A percentile compares a stretch with the other conserved stretches of the same genome.
Evolutionary conservation across 2,113 vertebrate species (phyloP).

Genomic region (Ahaetulla prasina): DNA sequence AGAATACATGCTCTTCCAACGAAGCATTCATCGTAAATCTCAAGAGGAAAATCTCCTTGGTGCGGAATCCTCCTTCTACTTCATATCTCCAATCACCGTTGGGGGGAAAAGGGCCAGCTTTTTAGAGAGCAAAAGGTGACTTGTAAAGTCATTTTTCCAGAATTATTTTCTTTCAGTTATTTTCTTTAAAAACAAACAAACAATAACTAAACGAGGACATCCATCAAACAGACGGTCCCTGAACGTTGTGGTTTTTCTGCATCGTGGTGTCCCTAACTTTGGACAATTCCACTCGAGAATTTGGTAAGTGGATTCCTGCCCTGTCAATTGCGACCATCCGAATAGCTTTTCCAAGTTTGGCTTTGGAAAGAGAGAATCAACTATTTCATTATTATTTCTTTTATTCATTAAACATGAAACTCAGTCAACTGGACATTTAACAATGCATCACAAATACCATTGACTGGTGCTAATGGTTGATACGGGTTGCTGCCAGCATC

Average conservation of each 20-base stretch:
- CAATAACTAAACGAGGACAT: not conserved
- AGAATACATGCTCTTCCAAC: not conserved
- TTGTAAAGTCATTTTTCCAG: not conserved
- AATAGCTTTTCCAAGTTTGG: not conserved
- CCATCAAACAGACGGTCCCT: too few relatives aligned
- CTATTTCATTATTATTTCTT: not conserved
- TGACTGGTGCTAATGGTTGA: too few relatives aligned
- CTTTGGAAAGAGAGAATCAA: not conserved
- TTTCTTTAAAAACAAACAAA: not conserved
- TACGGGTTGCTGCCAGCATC: too few relatives aligned
- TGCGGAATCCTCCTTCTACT: not conserved
- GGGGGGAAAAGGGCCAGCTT: not conserved
- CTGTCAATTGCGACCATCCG: not conserved
- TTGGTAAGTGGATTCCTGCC: not conserved
- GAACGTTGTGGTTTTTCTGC: rapidly evolving
- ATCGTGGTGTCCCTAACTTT: rapidly evolving
- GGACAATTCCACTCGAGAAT: slow-evolving; percentile 29
- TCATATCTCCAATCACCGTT: rapidly evolving
- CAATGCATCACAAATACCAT: too few relatives aligned
- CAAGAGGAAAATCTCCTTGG: slow-evolving; percentile 20
- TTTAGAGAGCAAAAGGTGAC: not conserved
- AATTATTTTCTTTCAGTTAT: not conserved
- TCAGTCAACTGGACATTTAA: too few relatives aligned
- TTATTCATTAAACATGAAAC: too few relatives aligned
- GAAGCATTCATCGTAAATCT: not conserved